These are phyloP conservation scores for Xenops minutus DNA, from an alignment of 2,797 vertebrate species.

Conservation along the genomic window DNA sequence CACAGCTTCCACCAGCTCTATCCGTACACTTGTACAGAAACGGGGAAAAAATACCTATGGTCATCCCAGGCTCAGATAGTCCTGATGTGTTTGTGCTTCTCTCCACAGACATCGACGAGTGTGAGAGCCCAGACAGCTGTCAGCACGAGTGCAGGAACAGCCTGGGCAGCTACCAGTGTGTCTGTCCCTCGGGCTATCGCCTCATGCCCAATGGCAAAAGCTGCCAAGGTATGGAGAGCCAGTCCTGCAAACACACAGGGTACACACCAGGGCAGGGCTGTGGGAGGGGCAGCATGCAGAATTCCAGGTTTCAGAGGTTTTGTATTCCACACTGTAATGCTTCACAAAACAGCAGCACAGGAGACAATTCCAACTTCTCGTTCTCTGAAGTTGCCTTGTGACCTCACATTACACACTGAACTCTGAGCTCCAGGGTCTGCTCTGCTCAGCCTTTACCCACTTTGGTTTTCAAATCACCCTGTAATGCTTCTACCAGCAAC, in stretches of 20 bases:
- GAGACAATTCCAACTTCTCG: background rate
- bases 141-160: constrained; percentile 96
- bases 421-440: background rate
- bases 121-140: constrained; percentile 87
- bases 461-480: background rate
- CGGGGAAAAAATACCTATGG: rapidly evolving
- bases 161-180: constrained; percentile 89
- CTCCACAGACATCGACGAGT: constrained; percentile 91
- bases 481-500: background rate
- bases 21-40: rapidly evolving
- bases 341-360: background rate
- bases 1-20: background rate
- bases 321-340: rapidly evolving
- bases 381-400: background rate
- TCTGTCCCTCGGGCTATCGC: constrained; percentile 89
- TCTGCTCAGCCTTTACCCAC: background rate
- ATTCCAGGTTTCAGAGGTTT: background rate
- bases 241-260: background rate
- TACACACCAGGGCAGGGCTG: too few species aligned
- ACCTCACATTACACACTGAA: background rate
- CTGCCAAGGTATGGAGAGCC: constrained; percentile 87
- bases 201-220: constrained; percentile 91
- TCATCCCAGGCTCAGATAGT: background rate
- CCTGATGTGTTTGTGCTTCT: background rate
- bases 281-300: background rate